Base-by-base conservation (phyloP, 1,140 invertebrate species). In the Diabrotica virgifera region DNA sequence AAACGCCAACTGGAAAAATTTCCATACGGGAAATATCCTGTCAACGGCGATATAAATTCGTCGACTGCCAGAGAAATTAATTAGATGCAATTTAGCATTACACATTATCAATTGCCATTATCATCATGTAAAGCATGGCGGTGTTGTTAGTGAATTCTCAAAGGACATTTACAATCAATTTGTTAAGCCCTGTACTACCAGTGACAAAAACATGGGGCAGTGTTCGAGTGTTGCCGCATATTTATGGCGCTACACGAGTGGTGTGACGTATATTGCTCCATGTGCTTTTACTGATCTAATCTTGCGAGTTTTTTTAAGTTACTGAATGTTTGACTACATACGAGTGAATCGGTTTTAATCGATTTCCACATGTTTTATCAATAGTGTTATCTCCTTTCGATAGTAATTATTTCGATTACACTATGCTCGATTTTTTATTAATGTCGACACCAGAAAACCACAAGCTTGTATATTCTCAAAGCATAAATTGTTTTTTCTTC, bases 31-130 rank as follows among this genome's bases (percentile, higher is more conserved):
- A 46, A 46, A 46, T n/a, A n/a, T 10, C 40, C 40, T 46, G 40
- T 46, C 40, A 46, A n/a, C 40, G 40, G 8, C 40, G 8, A n/a
- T 46, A 46, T 46, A 46, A 46, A 46, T 46, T 46, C n/a, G 40
- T 46, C 8, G 40, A n/a, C 8, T 46, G 40, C 40, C 40, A 46
- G 40, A 46, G 50, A 61, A 52, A 64, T 64, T 59, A 64, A 64
- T 64, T 64, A 51, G 55, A 57, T 50, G 24, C 35, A 57, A 64
- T 64, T 64, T 57, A 13, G 38, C 53, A 59, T 59, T 52, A 57
- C 62, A 52, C 56, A 64, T 59, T 50, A 64, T 64, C 62, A 59
- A 64, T 59, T 64, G 54, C 40, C 62, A 64, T 51, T 58, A 64
- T 57, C 62, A 64, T 57, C 55, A 57, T 59, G 62, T 64, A 58